Conservation (phyloP, 2,113 vertebrate genomes). For the Muntiacus reevesi region DNA sequence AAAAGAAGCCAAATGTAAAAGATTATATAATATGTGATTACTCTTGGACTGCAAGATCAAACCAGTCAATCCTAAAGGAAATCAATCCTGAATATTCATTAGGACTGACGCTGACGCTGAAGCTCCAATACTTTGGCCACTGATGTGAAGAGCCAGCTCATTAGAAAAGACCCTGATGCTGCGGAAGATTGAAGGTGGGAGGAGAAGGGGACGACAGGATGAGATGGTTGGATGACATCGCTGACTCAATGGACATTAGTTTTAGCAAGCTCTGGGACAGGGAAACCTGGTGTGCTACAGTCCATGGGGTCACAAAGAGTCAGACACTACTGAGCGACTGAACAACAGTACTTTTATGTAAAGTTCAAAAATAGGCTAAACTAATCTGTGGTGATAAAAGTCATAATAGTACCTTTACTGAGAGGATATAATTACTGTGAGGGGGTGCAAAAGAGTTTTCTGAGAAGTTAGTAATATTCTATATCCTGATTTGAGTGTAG, state of each 20-base stretch:
- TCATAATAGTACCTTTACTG: not conserved
- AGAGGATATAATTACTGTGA: not conserved
- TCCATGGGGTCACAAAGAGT: not conserved
- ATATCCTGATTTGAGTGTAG: not conserved
- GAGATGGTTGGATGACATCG: not conserved
- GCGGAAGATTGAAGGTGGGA: not conserved
- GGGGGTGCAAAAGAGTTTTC: not conserved
- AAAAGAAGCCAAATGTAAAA: not conserved
- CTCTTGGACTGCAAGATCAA: not conserved
- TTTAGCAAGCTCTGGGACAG: not conserved
- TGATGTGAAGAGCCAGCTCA: not conserved
- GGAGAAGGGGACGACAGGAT: not conserved
- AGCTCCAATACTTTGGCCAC: not conserved
- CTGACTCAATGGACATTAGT: not conserved
- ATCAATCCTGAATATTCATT: not conserved
- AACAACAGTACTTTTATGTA: not conserved
- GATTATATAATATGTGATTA: not conserved
- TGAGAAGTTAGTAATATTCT: not conserved
- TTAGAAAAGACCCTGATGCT: not conserved
- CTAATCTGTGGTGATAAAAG: not conserved
- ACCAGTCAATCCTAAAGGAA: not conserved
- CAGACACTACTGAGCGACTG: not conserved
- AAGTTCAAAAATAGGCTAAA: slow-evolving; percentile 6
- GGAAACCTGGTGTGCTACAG: not conserved
- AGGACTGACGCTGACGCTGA: not conserved